phyloP scores from a whole-genome alignment of 2,888 invertebrate genomes.

The Catotricha subobsoleta region DNA sequence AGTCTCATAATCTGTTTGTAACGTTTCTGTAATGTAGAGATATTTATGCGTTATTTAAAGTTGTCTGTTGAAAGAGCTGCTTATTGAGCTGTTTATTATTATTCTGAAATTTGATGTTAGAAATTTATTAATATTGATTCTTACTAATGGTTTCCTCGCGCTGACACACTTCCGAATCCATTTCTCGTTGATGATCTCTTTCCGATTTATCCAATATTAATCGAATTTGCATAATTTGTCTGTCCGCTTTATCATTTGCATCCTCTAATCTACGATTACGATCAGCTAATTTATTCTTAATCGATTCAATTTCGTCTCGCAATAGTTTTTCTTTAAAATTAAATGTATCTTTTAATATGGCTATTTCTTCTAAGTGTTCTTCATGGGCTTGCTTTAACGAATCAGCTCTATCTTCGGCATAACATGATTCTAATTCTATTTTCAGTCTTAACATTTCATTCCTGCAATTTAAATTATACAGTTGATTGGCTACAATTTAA shows the following conservation, averaged over 20 bases:
- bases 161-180: slow-evolving; percentile 26
- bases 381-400: slow-evolving; percentile 36
- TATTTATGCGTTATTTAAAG: too few relatives aligned
- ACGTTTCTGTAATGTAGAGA: neutral
- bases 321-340: slow-evolving; percentile 37
- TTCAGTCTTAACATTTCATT: slow-evolving; percentile 43
- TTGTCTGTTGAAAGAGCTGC: too few relatives aligned
- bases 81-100: too few relatives aligned
- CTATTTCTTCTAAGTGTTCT: slow-evolving; percentile 38
- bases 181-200: slow-evolving; percentile 27
- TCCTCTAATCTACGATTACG: slow-evolving; percentile 46
- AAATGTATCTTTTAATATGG: slow-evolving; percentile 35
- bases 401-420: slow-evolving; percentile 38
- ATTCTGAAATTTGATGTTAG: too few relatives aligned
- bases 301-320: slow-evolving; percentile 41
- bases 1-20: too few relatives aligned
- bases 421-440: slow-evolving; percentile 39
- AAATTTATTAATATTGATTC: too few relatives aligned
- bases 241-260: slow-evolving; percentile 45
- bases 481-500: neutral
- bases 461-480: slow-evolving; percentile 15
- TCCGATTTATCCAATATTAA: slow-evolving; percentile 30
- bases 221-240: slow-evolving; percentile 37
- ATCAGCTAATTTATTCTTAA: slow-evolving; percentile 44
- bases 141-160: slow-evolving; percentile 22